Percentiles rank a stretch among this genome's conserved stretches.
These are phyloP conservation scores for Salvelinus sp. DNA, from an alignment of 2,113 vertebrate genomes.

Conservation along the genomic window DNA sequence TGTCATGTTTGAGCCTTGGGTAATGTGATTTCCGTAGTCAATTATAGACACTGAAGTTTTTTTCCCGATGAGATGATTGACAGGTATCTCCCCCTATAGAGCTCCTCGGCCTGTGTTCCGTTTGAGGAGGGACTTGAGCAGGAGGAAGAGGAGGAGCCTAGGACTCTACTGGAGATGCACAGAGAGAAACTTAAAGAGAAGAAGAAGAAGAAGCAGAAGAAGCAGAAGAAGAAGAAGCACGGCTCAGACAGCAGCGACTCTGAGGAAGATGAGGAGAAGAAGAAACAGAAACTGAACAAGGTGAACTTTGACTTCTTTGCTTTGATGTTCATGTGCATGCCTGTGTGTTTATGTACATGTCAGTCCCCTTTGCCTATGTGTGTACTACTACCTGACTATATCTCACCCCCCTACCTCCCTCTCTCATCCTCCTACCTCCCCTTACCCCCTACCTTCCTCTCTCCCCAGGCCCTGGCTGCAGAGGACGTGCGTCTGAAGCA, in stretches of 20 bases:
- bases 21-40: not conserved
- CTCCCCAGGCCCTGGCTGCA: slow-evolving; percentile 85
- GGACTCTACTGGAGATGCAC: slow-evolving; percentile 90
- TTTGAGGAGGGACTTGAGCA: slow-evolving; percentile 74
- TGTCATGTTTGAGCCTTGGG: not conserved
- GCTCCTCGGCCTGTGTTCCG: slow-evolving; percentile 58
- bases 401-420: too few relatives aligned
- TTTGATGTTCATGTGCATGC: not conserved
- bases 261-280: slow-evolving; percentile 86
- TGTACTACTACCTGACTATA: not conserved
- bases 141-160: slow-evolving; percentile 73
- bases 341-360: not conserved
- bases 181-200: slow-evolving; percentile 89
- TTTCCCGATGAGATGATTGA: not conserved
- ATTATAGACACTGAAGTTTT: not conserved
- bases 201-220: slow-evolving; percentile 93
- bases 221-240: slow-evolving; percentile 82
- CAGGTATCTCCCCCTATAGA: slow-evolving; percentile 33
- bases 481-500: slow-evolving; percentile 91
- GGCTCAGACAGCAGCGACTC: slow-evolving; percentile 87
- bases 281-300: slow-evolving; percentile 93
- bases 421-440: too few relatives aligned
- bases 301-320: slow-evolving; percentile 54
- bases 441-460: too few relatives aligned
- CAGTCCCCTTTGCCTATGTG: not conserved